phyloP scores from a whole-genome alignment of 2,888 invertebrate species.

The Onthophagus sagittarius region DNA sequence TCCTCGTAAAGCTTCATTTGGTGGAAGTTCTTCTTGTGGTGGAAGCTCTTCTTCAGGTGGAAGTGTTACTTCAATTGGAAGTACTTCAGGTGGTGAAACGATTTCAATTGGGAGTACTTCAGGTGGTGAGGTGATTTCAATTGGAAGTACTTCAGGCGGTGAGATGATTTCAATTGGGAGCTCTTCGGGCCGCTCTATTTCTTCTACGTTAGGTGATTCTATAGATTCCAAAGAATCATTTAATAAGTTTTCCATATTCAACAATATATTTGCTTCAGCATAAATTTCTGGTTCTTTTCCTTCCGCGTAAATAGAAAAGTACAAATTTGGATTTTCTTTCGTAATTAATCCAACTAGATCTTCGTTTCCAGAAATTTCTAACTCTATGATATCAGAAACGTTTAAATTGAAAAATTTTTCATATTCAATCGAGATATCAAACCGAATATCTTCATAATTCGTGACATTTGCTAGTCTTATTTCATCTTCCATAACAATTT shows the following conservation, averaged over 20 bases:
- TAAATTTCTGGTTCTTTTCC: neutral
- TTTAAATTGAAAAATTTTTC: neutral
- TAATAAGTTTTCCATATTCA: neutral
- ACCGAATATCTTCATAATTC: neutral
- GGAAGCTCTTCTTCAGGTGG: neutral
- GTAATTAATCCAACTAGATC: neutral
- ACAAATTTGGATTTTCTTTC: neutral
- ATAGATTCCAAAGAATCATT: neutral
- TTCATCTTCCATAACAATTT: conserved; percentile 16
- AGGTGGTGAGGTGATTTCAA: neutral
- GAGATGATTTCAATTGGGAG: too few species aligned
- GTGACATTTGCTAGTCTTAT: neutral
- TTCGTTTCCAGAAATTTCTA: neutral
- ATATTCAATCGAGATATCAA: conserved; percentile 10
- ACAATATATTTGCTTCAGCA: neutral
- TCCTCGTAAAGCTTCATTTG: neutral
- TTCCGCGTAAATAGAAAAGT: neutral
- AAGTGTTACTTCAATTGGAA: neutral
- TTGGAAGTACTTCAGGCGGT: neutral
- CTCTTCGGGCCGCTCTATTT: neutral
- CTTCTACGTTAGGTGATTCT: neutral
- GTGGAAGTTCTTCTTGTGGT: neutral
- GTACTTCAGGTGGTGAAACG: neutral
- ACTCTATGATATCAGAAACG: conserved; percentile 1
- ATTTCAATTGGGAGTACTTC: neutral